These are phyloP conservation scores for Stenoptilia bipunctidactyla DNA, from an alignment of 2,888 invertebrate genomes.

Conservation along the genomic window DNA sequence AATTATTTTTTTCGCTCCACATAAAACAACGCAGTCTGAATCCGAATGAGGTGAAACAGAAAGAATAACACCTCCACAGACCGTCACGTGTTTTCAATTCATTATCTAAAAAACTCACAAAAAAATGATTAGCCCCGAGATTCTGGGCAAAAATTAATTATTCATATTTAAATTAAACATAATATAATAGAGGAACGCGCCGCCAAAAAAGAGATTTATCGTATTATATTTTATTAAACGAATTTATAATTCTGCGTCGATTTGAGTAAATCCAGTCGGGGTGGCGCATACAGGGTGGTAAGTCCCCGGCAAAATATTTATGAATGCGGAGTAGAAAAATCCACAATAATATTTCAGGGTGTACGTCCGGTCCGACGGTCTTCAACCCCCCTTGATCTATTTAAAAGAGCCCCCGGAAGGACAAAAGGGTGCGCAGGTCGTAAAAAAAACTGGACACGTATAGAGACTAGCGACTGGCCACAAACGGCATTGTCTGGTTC, in stretches of 20 bases:
- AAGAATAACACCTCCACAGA: conserved; percentile 60
- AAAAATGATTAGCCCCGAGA: conserved; percentile 69
- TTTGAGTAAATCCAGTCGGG: conserved; percentile 48
- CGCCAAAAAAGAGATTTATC: conserved; percentile 62
- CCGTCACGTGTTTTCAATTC: conserved; percentile 66
- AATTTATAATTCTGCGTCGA: conserved; percentile 69
- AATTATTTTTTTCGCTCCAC: conserved; percentile 34
- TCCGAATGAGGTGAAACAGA: conserved; percentile 51
- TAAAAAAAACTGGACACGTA: conserved; percentile 67
- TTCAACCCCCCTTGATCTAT: conserved; percentile 67
- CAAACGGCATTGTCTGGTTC: conserved; percentile 59
- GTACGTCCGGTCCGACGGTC: conserved; percentile 49
- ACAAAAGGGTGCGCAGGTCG: conserved; percentile 61
- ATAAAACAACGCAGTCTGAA: conserved; percentile 44
- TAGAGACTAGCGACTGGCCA: conserved; percentile 41
- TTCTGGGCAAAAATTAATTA: conserved; percentile 67
- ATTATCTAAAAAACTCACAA: conserved; percentile 65
- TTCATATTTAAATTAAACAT: conserved; percentile 72
- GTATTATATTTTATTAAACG: conserved; percentile 70
- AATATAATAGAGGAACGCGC: conserved; percentile 66
- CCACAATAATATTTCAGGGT: conserved; percentile 70
- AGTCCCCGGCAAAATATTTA: conserved; percentile 57
- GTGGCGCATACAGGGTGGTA: conserved; percentile 20
- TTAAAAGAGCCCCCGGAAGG: conserved; percentile 69
- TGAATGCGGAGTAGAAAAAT: conserved; percentile 69